Evolutionary conservation across 2,113 vertebrate species (phyloP).

Genomic region (Macroglossus sobrinus): DNA sequence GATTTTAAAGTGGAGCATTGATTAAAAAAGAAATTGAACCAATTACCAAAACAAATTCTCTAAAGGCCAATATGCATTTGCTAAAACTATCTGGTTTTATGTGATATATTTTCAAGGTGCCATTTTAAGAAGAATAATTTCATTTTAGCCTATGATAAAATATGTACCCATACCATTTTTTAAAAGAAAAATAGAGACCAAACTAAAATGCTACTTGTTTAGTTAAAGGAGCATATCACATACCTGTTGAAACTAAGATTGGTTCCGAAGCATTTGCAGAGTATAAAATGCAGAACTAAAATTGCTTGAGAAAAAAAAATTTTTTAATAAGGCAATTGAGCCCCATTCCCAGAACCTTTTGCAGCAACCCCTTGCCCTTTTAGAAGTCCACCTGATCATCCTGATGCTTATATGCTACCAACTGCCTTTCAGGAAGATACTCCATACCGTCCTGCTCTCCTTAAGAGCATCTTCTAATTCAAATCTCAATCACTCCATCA

Average conservation of each 20-base stretch:
- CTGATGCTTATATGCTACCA: not conserved
- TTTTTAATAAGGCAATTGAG: not conserved
- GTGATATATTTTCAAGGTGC: not conserved
- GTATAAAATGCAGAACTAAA: not conserved
- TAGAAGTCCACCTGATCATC: not conserved
- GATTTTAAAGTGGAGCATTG: not conserved
- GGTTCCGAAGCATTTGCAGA: not conserved
- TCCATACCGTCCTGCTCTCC: not conserved
- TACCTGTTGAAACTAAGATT: not conserved
- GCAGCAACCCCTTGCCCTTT: not conserved
- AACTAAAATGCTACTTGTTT: not conserved
- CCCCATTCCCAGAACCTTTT: not conserved
- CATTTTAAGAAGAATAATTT: constrained; percentile 7
- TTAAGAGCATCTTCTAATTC: not conserved
- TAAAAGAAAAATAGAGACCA: not conserved
- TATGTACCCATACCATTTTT: not conserved
- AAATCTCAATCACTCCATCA: not conserved
- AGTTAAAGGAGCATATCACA: not conserved
- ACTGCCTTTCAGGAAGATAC: not conserved
- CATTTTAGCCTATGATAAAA: not conserved
- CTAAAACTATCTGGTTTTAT: not conserved
- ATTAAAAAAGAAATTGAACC: not conserved
- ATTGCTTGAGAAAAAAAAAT: not conserved
- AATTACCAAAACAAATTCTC: not conserved
- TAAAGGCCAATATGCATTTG: not conserved